Evolutionary conservation across 2,113 vertebrate species (phyloP), one percentile per base, ranked within the genome.

Genomic region (Vulpes ferrilata): DNA sequence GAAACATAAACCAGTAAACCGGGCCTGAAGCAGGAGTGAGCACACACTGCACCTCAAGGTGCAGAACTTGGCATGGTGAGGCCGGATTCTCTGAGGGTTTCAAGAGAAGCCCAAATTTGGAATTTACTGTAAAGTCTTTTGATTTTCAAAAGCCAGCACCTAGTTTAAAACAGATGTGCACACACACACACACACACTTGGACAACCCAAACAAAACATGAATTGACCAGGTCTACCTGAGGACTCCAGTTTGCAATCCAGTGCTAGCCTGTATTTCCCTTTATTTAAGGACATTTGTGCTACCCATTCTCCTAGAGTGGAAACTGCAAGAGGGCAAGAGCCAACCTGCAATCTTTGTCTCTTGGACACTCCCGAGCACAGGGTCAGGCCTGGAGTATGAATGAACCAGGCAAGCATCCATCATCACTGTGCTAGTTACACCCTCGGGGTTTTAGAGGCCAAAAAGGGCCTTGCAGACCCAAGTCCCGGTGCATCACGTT

Each of bases 81-180:
- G 62, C 62, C 81, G 60, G 51, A 53, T 13, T 35, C 30, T 84
- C 57, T 64, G 27, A 15, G 5, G 3, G 17, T 27, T 80, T 83
- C 55, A 25, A 64, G 64, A 85, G 69, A 85, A 93, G 15, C 23
- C 71, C 84, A 80, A 27, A 27, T 76, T 8, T 32, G n/a, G 57
- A 96, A 88, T 74, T 79, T 32, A 76, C 12, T 32, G 27, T 51
- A 32, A 78, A 78, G 23, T 69, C 25, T 59, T 96, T 76, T 69
- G 22, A 74, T 62, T 95, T 84, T 85, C 76, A 55, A 76, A 85
- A 60, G 55, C 10, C 59, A 88, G 43, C 17, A 86, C 32, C 51
- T 78, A 35, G 32, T 13, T 93, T 62, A 32, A 93, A 81, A 92
- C 4, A 92, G 20, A 38, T 73, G 69, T 38, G 12, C 71, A 23